phyloP scores from a whole-genome alignment of 2,113 vertebrate species.

The Oostethus manadensis region DNA sequence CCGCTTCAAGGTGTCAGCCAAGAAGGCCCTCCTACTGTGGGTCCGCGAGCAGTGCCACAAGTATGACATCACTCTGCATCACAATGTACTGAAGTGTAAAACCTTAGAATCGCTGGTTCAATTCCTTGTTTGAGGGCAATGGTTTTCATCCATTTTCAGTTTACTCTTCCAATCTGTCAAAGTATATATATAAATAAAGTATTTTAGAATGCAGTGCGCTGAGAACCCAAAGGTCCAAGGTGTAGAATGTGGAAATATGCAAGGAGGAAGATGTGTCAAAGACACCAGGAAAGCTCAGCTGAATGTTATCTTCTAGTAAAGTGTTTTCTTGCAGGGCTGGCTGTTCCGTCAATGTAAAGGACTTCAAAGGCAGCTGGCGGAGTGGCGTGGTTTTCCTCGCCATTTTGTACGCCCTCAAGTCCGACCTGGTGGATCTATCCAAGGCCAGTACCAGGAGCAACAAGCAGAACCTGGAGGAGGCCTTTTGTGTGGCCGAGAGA shows the following conservation, averaged over 20 bases:
- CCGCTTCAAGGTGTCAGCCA: constrained; percentile 84
- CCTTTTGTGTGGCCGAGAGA: constrained; percentile 82
- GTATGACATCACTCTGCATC: constrained; percentile 57
- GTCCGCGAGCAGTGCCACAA: constrained; percentile 84
- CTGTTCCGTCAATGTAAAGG: constrained; percentile 77
- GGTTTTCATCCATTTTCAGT: too few relatives aligned
- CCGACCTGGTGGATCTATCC: constrained; percentile 81
- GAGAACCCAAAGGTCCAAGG: too few relatives aligned
- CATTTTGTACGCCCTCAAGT: constrained; percentile 79
- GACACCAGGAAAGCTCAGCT: background rate
- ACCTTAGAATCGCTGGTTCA: too few relatives aligned
- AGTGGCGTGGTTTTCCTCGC: constrained; percentile 87
- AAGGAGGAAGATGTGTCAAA: too few relatives aligned
- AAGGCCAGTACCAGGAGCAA: constrained; percentile 78
- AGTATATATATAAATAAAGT: too few relatives aligned
- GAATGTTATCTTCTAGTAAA: background rate
- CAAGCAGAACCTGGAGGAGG: constrained; percentile 88
- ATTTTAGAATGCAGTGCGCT: too few relatives aligned
- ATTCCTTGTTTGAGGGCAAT: too few relatives aligned
- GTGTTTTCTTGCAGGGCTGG: constrained; percentile 65
- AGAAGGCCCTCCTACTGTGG: constrained; percentile 90
- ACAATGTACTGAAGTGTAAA: background rate
- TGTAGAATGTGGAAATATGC: too few relatives aligned
- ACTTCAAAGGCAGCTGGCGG: constrained; percentile 93
- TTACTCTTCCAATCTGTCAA: too few relatives aligned